Conservation (phyloP, 2,888 invertebrate genomes). For the Xestia c-nigrum region DNA sequence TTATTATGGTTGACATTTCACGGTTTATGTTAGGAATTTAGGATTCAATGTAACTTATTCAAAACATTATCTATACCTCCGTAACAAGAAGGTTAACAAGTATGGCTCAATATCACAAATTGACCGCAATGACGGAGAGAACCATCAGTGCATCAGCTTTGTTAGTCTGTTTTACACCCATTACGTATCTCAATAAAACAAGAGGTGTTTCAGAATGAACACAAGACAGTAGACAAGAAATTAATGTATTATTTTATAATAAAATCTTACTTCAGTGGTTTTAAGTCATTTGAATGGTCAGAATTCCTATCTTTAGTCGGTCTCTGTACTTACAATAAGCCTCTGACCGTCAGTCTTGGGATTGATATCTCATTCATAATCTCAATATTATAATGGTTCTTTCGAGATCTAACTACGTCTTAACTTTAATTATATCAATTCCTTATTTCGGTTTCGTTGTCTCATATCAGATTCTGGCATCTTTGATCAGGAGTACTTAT, state of each 20-base stretch:
- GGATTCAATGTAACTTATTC: no score
- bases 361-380: neutral
- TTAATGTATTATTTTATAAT: no score
- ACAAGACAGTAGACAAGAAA: neutral
- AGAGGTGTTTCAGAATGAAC: neutral
- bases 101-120: neutral
- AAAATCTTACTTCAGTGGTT: neutral
- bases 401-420: neutral
- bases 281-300: neutral
- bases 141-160: no score
- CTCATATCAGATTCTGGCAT: neutral
- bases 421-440: conserved; percentile 20
- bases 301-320: neutral
- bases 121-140: neutral
- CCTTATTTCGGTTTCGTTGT: conserved; percentile 33
- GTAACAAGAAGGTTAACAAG: neutral
- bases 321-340: neutral
- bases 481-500: neutral
- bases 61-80: no score
- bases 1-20: neutral
- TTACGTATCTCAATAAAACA: neutral
- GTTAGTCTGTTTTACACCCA: neutral
- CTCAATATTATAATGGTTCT: neutral
- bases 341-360: neutral
- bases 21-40: no score